A percentile compares a stretch with the other conserved stretches of the same genome.
phyloP scores from a whole-genome alignment of 1,140 invertebrate genomes.

The Propsilocerus akamusi region DNA sequence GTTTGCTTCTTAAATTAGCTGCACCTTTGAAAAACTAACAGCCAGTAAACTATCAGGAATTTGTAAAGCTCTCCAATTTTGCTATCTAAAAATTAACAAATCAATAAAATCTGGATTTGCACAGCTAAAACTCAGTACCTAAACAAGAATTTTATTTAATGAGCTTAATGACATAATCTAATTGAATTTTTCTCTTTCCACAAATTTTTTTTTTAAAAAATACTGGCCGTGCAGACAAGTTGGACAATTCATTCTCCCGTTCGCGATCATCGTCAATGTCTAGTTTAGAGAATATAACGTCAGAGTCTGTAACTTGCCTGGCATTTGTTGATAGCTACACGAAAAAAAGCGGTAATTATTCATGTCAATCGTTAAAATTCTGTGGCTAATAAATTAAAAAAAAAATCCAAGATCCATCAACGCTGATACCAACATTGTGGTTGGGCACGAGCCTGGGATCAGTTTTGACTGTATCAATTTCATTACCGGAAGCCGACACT shows the following conservation, averaged over 20 bases:
- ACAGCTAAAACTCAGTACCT: not conserved
- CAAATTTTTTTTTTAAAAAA: conserved; percentile 25
- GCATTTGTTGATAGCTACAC: conserved; percentile 91
- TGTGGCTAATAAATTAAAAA: too few species aligned
- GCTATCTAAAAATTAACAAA: too few species aligned
- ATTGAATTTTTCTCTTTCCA: not conserved
- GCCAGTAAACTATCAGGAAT: too few species aligned
- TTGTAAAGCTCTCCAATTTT: too few species aligned
- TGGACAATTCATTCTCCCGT: conserved; percentile 87
- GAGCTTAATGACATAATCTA: conserved; percentile 10
- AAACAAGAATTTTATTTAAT: conserved; percentile 8
- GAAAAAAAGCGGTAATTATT: conserved; percentile 66
- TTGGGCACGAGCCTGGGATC: conserved; percentile 90
- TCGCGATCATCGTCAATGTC: conserved; percentile 94
- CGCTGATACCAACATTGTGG: conserved; percentile 73
- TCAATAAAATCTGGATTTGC: too few species aligned
- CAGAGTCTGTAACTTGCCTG: conserved; percentile 89
- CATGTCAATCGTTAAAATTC: too few species aligned
- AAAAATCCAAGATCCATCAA: conserved; percentile 55
- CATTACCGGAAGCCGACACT: conserved; percentile 61
- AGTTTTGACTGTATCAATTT: conserved; percentile 78
- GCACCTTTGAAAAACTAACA: too few species aligned
- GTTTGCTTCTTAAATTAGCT: too few species aligned
- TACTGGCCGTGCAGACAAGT: conserved; percentile 76
- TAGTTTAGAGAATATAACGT: conserved; percentile 88